These are phyloP conservation scores for Tetanocera ferruginea DNA, from an alignment of 2,888 invertebrate species.

Conservation along the genomic window DNA sequence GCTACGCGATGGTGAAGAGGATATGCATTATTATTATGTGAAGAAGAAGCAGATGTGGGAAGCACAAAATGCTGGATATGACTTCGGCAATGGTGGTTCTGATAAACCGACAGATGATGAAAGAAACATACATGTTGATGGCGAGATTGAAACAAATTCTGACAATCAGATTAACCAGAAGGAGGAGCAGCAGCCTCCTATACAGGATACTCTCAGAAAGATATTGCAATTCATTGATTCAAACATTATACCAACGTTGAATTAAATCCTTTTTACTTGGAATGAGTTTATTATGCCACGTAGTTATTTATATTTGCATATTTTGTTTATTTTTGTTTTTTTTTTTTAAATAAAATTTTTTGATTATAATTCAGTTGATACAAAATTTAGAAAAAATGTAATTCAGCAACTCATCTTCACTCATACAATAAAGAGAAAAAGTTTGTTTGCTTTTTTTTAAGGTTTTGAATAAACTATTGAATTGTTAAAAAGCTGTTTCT, in stretches of 20 bases:
- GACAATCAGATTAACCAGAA: slow-evolving; percentile 40
- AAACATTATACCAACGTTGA: slow-evolving; percentile 56
- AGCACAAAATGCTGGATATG: neutral
- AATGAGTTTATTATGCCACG: too few relatives aligned
- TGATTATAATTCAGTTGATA: too few relatives aligned
- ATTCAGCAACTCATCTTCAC: too few relatives aligned
- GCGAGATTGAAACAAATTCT: slow-evolving; percentile 40
- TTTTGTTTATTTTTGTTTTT: neutral
- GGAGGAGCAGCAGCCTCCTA: slow-evolving; percentile 36
- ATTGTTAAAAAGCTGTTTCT: too few relatives aligned
- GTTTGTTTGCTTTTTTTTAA: too few relatives aligned
- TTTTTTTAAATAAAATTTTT: neutral
- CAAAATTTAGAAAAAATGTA: too few relatives aligned
- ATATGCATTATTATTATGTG: slow-evolving; percentile 66
- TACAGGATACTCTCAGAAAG: slow-evolving; percentile 56
- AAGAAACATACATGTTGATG: slow-evolving; percentile 42
- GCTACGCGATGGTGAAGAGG: slow-evolving; percentile 61
- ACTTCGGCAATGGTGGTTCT: neutral
- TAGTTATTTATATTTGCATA: neutral
- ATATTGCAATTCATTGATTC: slow-evolving; percentile 60
- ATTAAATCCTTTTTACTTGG: slow-evolving; percentile 9
- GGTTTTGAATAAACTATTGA: too few relatives aligned
- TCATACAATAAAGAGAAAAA: too few relatives aligned
- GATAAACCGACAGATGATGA: neutral
- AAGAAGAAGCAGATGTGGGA: slow-evolving; percentile 72